Evolutionary conservation across 2,797 vertebrate genomes (phyloP).

Genomic region (Sphenopsis melanotis): DNA sequence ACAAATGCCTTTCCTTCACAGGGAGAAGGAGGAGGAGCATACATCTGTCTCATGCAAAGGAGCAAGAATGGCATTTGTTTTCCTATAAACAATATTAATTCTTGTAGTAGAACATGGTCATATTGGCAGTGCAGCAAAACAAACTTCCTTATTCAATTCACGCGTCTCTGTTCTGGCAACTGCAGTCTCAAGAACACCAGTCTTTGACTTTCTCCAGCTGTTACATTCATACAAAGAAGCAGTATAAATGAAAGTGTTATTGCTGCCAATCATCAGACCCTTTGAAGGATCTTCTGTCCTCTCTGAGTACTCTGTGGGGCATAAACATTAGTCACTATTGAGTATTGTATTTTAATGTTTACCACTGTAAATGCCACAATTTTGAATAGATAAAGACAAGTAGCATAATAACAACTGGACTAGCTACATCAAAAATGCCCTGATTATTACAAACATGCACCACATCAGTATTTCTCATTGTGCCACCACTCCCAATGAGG

Average conservation of each 20-base stretch:
- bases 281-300: conserved; percentile 49
- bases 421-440: neutral
- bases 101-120: neutral
- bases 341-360: conserved; percentile 34
- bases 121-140: neutral
- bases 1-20: neutral
- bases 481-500: neutral
- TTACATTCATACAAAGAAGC: conserved; percentile 7
- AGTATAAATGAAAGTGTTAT: conserved; percentile 14
- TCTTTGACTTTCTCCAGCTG: conserved; percentile 27
- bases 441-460: neutral
- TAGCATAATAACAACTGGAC: neutral
- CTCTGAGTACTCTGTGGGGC: neutral
- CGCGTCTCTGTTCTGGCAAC: neutral
- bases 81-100: neutral
- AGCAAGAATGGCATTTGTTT: neutral
- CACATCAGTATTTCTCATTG: neutral
- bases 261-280: neutral
- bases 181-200: neutral
- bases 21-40: neutral
- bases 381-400: neutral
- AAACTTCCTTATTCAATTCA: neutral
- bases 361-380: neutral
- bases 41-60: neutral
- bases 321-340: neutral